Conservation (phyloP, 2,113 vertebrate genomes). For the Barnardius zonarius region DNA sequence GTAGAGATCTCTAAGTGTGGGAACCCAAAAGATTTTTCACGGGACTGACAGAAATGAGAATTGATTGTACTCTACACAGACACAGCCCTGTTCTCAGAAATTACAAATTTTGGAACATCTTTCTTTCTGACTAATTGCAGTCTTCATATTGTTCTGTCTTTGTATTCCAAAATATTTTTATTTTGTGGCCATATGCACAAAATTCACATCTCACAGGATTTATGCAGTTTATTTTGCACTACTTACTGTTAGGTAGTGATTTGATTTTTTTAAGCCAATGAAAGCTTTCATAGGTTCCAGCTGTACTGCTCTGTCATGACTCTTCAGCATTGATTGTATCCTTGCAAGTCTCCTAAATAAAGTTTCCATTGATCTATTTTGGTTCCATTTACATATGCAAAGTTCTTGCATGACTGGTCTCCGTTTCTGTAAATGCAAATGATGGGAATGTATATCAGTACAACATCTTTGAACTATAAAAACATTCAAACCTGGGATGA, state of each 20-base stretch:
- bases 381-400: not conserved
- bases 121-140: not conserved
- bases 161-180: not conserved
- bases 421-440: constrained; percentile 18
- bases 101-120: not conserved
- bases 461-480: not conserved
- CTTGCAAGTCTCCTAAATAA: not conserved
- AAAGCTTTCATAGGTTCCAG: not conserved
- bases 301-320: not conserved
- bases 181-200: not conserved
- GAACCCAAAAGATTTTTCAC: not conserved
- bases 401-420: not conserved
- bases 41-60: not conserved
- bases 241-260: not conserved
- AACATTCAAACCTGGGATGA: not conserved
- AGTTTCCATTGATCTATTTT: constrained; percentile 47
- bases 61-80: not conserved
- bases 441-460: not conserved
- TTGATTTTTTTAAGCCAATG: not conserved
- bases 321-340: not conserved
- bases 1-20: not conserved
- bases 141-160: not conserved
- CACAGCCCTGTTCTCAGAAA: not conserved
- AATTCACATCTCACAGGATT: not conserved
- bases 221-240: not conserved